Evolutionary conservation across 2,797 vertebrate species (phyloP), one percentile per base, ranked within the genome.

Genomic region (Jordanella pulchra): DNA sequence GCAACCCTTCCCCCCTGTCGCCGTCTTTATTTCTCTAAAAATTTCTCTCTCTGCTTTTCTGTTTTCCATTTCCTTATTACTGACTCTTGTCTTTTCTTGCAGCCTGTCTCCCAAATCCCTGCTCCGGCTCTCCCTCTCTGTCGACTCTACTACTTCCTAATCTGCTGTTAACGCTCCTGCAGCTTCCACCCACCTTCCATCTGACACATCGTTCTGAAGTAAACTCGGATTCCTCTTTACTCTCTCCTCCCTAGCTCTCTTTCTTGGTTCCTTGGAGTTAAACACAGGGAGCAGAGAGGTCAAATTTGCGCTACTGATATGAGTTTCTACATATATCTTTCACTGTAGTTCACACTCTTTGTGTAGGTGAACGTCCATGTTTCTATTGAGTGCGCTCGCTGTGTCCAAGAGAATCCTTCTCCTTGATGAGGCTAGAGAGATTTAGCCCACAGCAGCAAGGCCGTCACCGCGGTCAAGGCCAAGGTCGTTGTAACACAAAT

Each of bases 391-490:
- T 27, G 67, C 58, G 54, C 60, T 35, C 65, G 66, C 55, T 73
- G 44, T 71, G 39, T 54, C 71, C 30, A 51, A n/a, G 73, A 44
- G 55, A 39, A 71, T 14, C 65, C 42, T 63, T 63, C 78, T 80
- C 69, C 77, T 51, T 83, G 77, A 86, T 88, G 81, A 80, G n/a
- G 83, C 86, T 85, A 86, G 88, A 92, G 76, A 91, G 76, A 86
- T 89, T 84, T 70, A 79, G 85, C 88, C 84, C 82, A 71, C 84
- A 85, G 90, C 87, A 51, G 87, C n/a, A 45, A 75, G 77, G 89
- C 88, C 80, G 82, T 86, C 85, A 81, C 78, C 81, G 81, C 89
- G 92, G 91, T 93, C 91, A 91, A 89, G 88, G 85, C 83, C 81
- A 50, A 61, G 81, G 77, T 84, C 87, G 79, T 79, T 84, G 89